Base-by-base conservation (phyloP, 2,797 vertebrate genomes). In the Hypotaenidia okinawae region DNA sequence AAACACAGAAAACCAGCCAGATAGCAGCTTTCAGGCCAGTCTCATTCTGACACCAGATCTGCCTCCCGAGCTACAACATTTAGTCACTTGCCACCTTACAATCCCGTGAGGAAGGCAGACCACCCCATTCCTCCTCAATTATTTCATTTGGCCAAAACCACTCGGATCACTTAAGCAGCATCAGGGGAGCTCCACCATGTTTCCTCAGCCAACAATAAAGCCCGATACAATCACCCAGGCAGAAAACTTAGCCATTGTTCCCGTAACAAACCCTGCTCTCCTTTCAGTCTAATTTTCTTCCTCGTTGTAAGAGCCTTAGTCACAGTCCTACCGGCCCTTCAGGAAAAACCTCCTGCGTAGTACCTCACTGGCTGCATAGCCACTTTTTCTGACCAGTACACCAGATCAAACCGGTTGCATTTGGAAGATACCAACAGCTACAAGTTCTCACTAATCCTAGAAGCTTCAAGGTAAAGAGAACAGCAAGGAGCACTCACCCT, bases 371-470 rank as follows among this genome's bases (percentile, higher is more conserved):
- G 55, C 39, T 68, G 12, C 5, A 1, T 1, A 37, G 57, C 7
- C 61, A 39, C 23, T 72, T 96, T 74, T 62, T 67, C 81, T 67
- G 45, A 84, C 47, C 75, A 69, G 39, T 33, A 64, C 58, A 45
- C 8, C 45, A 79, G 51, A 75, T 30, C 89, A 93, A 89, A 73
- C 45, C 1, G 1, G 51, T 11, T 73, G 32, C 13, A 32, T 51
- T 16, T 51, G 23, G 32, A 64, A 78, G 43, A 59, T 6, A 64
- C 7, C 24, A 54, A 51, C 30, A 89, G 55, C 24, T 70, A 52
- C 7, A 68, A 69, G 27, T 64, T 73, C 75, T 62, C 47, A 23
- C 28, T 83, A 74, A 93, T 47, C 43, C n/a, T 25, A 67, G 12
- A 43, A 61, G 59, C 41, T 63, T 84, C 1, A 2, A 62, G 32